phyloP scores from a whole-genome alignment of 1,140 invertebrate species.

The Drosophila varians region DNA sequence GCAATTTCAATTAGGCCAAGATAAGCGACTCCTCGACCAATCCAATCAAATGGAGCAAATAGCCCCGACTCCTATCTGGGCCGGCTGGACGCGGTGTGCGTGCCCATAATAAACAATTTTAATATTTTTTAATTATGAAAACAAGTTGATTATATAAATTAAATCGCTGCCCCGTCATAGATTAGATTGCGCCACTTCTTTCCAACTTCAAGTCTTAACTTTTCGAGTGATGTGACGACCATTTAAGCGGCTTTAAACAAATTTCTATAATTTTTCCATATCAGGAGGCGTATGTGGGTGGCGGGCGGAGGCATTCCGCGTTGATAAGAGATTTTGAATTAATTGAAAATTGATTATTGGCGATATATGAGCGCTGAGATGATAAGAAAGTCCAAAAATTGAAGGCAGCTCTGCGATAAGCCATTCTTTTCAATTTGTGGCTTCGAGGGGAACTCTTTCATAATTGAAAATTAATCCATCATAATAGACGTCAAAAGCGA shows the following conservation, averaged over 20 bases:
- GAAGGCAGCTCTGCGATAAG: conserved; percentile 38
- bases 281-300: neutral
- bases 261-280: conserved; percentile 70
- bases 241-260: conserved; percentile 81
- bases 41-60: conserved; percentile 66
- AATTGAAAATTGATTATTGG: conserved; percentile 83
- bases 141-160: conserved; percentile 83
- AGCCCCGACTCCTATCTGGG: conserved; percentile 13
- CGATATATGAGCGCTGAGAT: conserved; percentile 46
- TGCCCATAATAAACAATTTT: conserved; percentile 73
- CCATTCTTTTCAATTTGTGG: conserved; percentile 12
- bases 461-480: conserved; percentile 83
- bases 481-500: conserved; percentile 76
- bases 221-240: conserved; percentile 70
- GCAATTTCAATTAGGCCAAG: conserved; percentile 78
- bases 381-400: conserved; percentile 47
- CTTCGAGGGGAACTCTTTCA: conserved; percentile 24
- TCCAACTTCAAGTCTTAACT: conserved; percentile 42
- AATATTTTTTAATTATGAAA: conserved; percentile 83
- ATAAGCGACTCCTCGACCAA: conserved; percentile 54
- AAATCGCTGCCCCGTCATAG: conserved; percentile 65
- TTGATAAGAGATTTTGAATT: conserved; percentile 65
- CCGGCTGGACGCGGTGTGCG: conserved; percentile 30
- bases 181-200: conserved; percentile 63
- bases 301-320: neutral